These are phyloP conservation scores for Myathropa florea DNA, from an alignment of 2,888 invertebrate genomes.

Conservation along the genomic window DNA sequence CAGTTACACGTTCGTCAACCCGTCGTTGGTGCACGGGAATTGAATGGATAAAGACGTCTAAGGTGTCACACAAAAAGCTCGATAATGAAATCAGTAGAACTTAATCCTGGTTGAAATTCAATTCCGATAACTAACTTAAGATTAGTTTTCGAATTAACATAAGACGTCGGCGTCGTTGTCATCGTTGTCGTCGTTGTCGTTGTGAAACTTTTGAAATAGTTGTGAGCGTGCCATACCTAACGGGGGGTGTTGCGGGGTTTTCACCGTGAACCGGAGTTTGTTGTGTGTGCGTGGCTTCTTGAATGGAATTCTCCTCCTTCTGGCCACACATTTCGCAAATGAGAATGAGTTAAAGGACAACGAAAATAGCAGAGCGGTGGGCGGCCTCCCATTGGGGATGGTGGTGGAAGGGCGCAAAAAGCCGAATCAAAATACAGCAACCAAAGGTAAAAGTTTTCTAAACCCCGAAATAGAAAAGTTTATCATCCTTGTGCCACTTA, in stretches of 20 bases:
- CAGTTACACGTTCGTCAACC: constrained; percentile 51
- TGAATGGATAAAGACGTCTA: not conserved
- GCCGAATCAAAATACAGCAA: constrained; percentile 36
- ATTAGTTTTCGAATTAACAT: constrained; percentile 71
- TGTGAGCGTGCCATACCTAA: too few species aligned
- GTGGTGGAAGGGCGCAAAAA: too few species aligned
- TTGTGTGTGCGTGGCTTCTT: not conserved
- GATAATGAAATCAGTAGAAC: constrained; percentile 68
- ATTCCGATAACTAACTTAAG: constrained; percentile 69
- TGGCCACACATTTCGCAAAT: constrained; percentile 49
- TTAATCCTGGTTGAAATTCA: constrained; percentile 67
- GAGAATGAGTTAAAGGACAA: constrained; percentile 47
- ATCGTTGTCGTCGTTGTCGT: not conserved
- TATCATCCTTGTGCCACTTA: constrained; percentile 59
- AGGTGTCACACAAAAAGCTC: constrained; percentile 65
- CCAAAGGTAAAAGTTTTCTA: constrained; percentile 57
- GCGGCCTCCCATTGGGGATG: too few species aligned
- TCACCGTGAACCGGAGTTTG: not conserved
- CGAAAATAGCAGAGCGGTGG: too few species aligned
- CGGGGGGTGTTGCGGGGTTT: not conserved
- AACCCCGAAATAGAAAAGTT: constrained; percentile 63
- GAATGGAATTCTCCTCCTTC: not conserved
- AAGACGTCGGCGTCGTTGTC: constrained; percentile 28
- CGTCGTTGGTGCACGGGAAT: not conserved
- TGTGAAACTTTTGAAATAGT: not conserved